phyloP scores from a whole-genome alignment of 1,140 invertebrate genomes.

The Sycophaga agraensis region DNA sequence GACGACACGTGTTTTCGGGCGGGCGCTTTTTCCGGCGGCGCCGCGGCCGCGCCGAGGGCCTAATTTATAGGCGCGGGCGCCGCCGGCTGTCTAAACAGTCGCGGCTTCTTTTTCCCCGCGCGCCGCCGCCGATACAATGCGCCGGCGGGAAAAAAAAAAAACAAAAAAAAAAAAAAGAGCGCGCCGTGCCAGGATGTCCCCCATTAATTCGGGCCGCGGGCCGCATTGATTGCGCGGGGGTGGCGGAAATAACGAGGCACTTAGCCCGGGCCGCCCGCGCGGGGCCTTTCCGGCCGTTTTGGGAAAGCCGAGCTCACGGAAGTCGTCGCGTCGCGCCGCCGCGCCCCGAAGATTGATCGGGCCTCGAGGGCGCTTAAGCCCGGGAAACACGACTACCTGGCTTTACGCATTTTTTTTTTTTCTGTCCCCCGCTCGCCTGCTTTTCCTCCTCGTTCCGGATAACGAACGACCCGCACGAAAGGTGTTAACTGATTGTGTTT shows the following conservation, averaged over 20 bases:
- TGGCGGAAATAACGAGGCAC: constrained; percentile 11
- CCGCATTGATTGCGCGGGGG: neutral
- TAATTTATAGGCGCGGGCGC: constrained; percentile 20
- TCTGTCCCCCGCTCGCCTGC: neutral
- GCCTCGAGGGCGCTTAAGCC: neutral
- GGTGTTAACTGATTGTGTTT: too few species aligned
- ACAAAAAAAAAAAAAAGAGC: too few species aligned
- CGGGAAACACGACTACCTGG: neutral
- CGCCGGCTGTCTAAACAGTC: constrained; percentile 38
- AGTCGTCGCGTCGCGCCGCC: too few species aligned
- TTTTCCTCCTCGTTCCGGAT: neutral
- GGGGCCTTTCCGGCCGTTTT: too few species aligned
- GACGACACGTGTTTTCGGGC: too few species aligned
- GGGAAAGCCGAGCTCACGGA: too few species aligned
- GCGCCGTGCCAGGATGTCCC: neutral
- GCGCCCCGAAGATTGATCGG: neutral
- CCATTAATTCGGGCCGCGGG: constrained; percentile 25
- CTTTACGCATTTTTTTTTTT: neutral
- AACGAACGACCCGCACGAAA: too few species aligned
- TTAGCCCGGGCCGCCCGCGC: too few species aligned
- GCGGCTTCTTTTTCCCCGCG: constrained; percentile 10
- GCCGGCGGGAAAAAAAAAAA: too few species aligned
- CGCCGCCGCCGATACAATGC: too few species aligned
- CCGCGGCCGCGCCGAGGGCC: neutral
- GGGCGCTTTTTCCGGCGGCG: too few species aligned